Evolutionary conservation across 2,888 invertebrate species (phyloP), one percentile per base, ranked within the genome.

Genomic region (Opisthograptis luteolata): DNA sequence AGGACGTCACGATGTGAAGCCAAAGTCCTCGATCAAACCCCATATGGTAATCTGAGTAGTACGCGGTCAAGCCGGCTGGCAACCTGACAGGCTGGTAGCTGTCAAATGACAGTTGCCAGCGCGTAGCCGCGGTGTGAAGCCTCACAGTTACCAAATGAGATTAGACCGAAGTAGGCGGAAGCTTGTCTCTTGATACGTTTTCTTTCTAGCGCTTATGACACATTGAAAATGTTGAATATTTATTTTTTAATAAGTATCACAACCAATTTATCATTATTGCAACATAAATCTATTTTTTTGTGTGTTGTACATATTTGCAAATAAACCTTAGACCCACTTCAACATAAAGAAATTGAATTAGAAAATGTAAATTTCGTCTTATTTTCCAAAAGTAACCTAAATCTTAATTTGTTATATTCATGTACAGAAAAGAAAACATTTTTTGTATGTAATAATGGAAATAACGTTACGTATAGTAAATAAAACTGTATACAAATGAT

Each of bases 81-180:
- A 64, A 40, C 44, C n/a, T 34, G 42, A 30, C 34, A 40, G 28
- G 20, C 49, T 66, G 70, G 69, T 64, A 55, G 39, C 58, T 68
- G 69, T 60, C 76, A 68, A 27, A 37, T 55, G 58, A 58, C 58
- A 60, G 61, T 22, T 64, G 73, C 65, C 74, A 72, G 64, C 40
- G 54, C 66, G 68, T 66, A 57, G 68, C 63, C 78, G 74, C 78
- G 74, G 67, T 74, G 74, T 73, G 69, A 64, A 83, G 91, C 93
- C 97, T 96, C 97, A 97, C 96, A 96, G 96, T 97, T 97, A 98
- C 97, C 96, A 96, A 95, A 96, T 97, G 98, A 98, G 97, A 98
- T 98, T 98, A 95, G 93, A 94, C 94, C 92, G 94, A 92, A 91
- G 89, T 84, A 89, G 87, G 88, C 84, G 67, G 50, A 88, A 88